A percentile compares a stretch with the other conserved stretches of the same genome.
These are phyloP conservation scores for Drosophila persimilis DNA, from an alignment of 1,140 invertebrate genomes.

Conservation along the genomic window DNA sequence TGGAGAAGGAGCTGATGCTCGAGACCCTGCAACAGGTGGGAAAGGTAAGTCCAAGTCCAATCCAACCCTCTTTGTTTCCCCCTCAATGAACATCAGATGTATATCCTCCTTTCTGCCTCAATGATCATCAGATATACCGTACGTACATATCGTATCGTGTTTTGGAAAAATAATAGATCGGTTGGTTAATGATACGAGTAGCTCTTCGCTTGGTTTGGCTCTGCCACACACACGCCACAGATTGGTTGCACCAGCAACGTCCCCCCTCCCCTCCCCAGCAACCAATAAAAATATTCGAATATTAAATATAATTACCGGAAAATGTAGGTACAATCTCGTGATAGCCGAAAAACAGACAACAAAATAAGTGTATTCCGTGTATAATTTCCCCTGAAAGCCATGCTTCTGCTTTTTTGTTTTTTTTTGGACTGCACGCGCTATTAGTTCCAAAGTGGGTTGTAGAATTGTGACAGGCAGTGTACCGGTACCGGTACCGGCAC, in stretches of 20 bases:
- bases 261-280: constrained; percentile 21
- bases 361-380: constrained; percentile 12
- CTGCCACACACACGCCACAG: constrained; percentile 52
- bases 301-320: constrained; percentile 80
- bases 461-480: constrained; percentile 29
- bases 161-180: constrained; percentile 37
- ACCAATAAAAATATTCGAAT: constrained; percentile 49
- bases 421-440: constrained; percentile 60
- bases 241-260: constrained; percentile 3
- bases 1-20: constrained; percentile 86
- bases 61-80: constrained; percentile 3
- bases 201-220: constrained; percentile 56
- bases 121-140: constrained; percentile 34
- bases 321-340: constrained; percentile 55
- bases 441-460: constrained; percentile 34
- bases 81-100: constrained; percentile 37
- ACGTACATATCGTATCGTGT: constrained; percentile 43
- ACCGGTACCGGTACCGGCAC: background rate
- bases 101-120: constrained; percentile 31
- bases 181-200: constrained; percentile 60
- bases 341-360: constrained; percentile 14
- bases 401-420: constrained; percentile 2
- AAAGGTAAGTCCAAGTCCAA: constrained; percentile 80
- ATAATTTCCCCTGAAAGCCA: constrained; percentile 34
- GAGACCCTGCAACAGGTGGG: constrained; percentile 86